phyloP scores from a whole-genome alignment of 1,140 invertebrate genomes.

The Harpegnathos saltator region DNA sequence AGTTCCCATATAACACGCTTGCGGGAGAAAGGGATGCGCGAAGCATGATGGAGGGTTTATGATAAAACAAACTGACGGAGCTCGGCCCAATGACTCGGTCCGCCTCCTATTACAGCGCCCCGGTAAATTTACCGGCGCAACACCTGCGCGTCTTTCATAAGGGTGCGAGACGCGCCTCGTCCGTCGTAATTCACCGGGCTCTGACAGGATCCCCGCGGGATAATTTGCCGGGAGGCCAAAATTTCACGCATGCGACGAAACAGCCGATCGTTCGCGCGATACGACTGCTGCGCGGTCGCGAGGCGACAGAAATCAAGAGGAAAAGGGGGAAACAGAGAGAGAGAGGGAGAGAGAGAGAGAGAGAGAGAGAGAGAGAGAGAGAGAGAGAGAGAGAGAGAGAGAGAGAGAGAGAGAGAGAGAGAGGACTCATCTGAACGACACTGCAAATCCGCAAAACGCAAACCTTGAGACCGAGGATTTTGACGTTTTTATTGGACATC shows the following conservation, averaged over 20 bases:
- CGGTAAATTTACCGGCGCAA: slow-evolving; percentile 22
- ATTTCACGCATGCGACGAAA: not conserved
- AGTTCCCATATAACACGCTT: slow-evolving; percentile 3
- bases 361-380: no score
- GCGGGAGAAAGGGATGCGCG: slow-evolving; percentile 8
- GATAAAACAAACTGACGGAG: slow-evolving; percentile 32
- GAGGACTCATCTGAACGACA: not conserved
- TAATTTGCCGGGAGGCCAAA: not conserved
- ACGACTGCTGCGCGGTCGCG: not conserved
- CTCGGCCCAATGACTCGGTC: not conserved
- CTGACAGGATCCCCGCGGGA: not conserved
- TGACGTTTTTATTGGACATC: no score
- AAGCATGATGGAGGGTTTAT: slow-evolving; percentile 33
- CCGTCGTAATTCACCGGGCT: slow-evolving; percentile 9
- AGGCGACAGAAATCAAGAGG: no score
- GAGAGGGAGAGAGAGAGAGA: no score
- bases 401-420: no score
- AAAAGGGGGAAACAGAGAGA: no score
- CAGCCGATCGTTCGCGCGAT: not conserved
- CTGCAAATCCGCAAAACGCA: not conserved
- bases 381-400: no score
- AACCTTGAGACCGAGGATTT: no score
- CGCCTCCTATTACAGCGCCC: not conserved
- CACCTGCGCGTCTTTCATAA: slow-evolving; percentile 34
- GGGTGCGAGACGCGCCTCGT: not conserved